Percentiles rank a stretch among this genome's conserved stretches.
Conservation (phyloP, 2,797 vertebrate species). For the Allenopithecus nigroviridis region DNA sequence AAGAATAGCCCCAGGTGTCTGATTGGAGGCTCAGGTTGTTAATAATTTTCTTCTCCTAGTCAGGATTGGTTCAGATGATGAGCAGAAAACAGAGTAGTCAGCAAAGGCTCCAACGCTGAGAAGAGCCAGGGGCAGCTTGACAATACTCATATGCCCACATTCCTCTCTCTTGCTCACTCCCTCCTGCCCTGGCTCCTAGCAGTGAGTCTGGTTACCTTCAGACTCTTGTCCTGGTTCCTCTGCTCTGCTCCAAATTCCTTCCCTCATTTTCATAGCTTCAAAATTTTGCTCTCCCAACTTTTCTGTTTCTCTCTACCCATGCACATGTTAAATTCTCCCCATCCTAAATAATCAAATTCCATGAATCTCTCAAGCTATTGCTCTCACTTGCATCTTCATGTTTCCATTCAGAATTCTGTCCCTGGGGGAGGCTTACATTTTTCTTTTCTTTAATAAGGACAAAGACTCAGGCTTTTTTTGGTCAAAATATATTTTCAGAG, state of each 20-base stretch:
- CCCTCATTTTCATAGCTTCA: background rate
- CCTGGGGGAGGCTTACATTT: background rate
- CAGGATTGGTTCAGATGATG: background rate
- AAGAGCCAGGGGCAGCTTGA: background rate
- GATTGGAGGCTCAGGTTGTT: background rate
- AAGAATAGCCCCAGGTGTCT: background rate
- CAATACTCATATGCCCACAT: background rate
- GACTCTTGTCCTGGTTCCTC: background rate
- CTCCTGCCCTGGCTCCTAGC: background rate
- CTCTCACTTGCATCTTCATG: background rate
- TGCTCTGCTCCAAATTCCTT: background rate
- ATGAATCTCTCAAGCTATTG: background rate
- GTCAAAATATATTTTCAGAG: constrained; percentile 16
- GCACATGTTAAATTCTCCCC: too few species aligned
- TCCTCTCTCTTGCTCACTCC: background rate
- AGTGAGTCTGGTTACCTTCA: background rate
- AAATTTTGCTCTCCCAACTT: background rate
- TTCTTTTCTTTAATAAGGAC: background rate
- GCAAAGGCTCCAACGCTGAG: background rate
- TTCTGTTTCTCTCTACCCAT: background rate
- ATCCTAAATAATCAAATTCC: background rate
- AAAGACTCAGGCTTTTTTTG: constrained; percentile 6
- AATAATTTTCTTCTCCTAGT: background rate
- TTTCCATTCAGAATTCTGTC: background rate
- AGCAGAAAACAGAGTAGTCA: background rate